These are phyloP conservation scores for Crotalus helleri DNA, from an alignment of 2,113 vertebrate species.

Conservation along the genomic window DNA sequence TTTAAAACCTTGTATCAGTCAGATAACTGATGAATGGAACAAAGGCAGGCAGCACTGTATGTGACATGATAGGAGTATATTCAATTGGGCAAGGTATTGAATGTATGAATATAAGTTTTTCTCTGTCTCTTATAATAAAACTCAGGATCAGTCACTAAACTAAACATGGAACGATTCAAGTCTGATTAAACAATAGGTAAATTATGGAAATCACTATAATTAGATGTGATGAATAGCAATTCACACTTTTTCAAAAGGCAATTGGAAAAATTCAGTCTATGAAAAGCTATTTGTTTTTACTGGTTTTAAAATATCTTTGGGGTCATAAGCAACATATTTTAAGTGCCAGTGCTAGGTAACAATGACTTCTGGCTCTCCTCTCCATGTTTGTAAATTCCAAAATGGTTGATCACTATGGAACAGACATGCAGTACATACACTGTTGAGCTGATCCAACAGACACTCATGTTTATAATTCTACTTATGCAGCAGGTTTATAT, in stretches of 20 bases:
- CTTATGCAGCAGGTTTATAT: neutral
- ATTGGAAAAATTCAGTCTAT: neutral
- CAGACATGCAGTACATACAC: neutral
- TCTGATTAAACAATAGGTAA: neutral
- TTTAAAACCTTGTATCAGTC: neutral
- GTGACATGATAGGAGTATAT: neutral
- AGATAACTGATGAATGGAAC: neutral
- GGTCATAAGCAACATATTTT: neutral
- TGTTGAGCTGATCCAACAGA: neutral
- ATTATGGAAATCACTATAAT: neutral
- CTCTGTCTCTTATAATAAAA: neutral
- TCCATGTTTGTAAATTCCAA: neutral
- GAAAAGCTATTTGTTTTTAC: neutral
- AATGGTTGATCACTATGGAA: neutral
- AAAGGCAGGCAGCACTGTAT: neutral
- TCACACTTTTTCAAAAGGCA: neutral
- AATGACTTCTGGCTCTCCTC: neutral
- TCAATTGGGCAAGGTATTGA: neutral
- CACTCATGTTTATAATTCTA: neutral
- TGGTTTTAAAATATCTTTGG: neutral
- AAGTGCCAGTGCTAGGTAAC: neutral
- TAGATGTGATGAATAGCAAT: neutral
- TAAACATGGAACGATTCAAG: neutral
- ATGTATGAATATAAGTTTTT: neutral
- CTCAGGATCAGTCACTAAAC: neutral